Evolutionary conservation across 2,888 invertebrate species (phyloP).

Genomic region (Galerucella pusilla): DNA sequence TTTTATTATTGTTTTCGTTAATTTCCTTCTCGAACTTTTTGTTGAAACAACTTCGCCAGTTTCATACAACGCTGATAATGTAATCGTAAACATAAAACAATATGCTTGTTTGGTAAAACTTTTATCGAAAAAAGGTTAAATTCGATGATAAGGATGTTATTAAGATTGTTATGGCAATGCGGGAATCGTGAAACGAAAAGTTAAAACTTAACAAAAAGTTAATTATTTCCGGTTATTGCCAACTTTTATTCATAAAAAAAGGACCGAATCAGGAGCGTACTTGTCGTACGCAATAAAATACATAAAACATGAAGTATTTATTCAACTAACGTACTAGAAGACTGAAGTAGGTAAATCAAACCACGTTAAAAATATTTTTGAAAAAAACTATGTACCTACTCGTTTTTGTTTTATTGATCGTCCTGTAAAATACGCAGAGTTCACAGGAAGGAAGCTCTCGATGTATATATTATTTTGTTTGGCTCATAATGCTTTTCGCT

Average conservation of each 20-base stretch:
- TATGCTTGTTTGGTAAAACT: slow-evolving; percentile 25
- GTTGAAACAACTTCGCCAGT: slow-evolving; percentile 17
- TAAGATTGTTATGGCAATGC: slow-evolving; percentile 25
- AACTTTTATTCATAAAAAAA: neutral
- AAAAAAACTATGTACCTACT: no score
- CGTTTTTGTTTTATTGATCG: neutral
- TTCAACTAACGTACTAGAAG: no score
- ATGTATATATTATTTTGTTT: slow-evolving; percentile 58
- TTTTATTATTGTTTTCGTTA: slow-evolving; percentile 28
- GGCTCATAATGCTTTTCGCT: slow-evolving; percentile 27
- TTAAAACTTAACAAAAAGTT: slow-evolving; percentile 19
- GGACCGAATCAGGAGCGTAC: neutral
- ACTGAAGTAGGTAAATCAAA: no score
- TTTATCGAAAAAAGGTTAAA: slow-evolving; percentile 30
- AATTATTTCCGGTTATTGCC: slow-evolving; percentile 27
- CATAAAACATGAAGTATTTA: no score
- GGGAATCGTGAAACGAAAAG: slow-evolving; percentile 22
- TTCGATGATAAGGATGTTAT: slow-evolving; percentile 26
- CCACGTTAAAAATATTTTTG: no score
- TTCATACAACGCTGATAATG: slow-evolving; percentile 20
- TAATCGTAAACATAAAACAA: slow-evolving; percentile 28
- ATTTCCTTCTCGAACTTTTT: slow-evolving; percentile 21
- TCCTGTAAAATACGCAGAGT: slow-evolving; percentile 1
- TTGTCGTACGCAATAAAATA: neutral
- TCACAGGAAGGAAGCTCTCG: slow-evolving; percentile 57